Evolutionary conservation across 1,140 invertebrate species (phyloP), one percentile per base, ranked within the genome.

Genomic region (Caerostris darwini): DNA sequence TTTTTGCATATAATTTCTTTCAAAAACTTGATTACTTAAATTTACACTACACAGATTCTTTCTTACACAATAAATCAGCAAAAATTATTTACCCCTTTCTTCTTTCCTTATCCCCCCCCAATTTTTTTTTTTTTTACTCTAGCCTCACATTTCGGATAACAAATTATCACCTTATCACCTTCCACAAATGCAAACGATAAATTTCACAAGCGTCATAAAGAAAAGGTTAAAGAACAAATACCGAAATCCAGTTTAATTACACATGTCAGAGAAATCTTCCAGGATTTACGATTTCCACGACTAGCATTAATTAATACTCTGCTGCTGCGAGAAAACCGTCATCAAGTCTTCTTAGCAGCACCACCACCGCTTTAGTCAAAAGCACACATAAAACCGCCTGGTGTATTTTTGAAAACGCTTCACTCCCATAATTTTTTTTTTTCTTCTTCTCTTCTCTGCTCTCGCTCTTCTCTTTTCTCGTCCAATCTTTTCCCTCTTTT

Each of bases 221-320:
- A 77, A 87, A 14, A 50, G 85, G 58, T 17, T 64, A 90, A 90
- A 90, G 61, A 71, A 90, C 64, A 90, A 71, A 90, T 69, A 90
- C 53, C 83, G 83, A 90, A 90, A 34, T 77, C 64, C 64, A n/a
- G 56, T 34, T 54, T 67, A 90, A 71, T 90, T 85, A 59, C 88
- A 90, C 88, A 90, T 61, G 67, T 71, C 64, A 71, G 64, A 90
- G 61, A 71, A 69, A 71, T 90, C 57, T 88, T 58, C 64, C 61
- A 87, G 85, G 85, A 87, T 90, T 90, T 90, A 71, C 64, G 88
- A 90, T 54, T 69, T 56, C 19, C 17, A 54, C 19, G 53, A 10
- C 53, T 19, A 69, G 61, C 69, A 90, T 90, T 90, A 90, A 90
- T 90, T 71, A 90, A 90, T 67, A 34, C 64, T 34, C 34, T 34